A percentile compares a stretch with the other conserved stretches of the same genome.
phyloP scores from a whole-genome alignment of 2,797 vertebrate species.

The Arremon aurantiirostris region DNA sequence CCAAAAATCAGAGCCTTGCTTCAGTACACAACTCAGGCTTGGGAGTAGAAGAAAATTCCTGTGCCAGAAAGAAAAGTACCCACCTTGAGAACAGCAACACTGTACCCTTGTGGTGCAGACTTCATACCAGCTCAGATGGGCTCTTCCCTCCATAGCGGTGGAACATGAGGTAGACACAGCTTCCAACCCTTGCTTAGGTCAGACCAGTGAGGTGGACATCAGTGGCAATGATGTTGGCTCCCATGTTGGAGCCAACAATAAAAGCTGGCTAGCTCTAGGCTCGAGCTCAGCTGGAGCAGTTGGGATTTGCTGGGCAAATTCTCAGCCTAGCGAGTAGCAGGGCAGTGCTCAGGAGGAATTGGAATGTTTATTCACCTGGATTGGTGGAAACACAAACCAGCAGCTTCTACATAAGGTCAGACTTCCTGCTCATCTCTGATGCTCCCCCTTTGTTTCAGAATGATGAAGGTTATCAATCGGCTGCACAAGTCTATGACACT shows the following conservation, averaged over 20 bases:
- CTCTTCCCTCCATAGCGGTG: not conserved
- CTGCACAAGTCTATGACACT: slow-evolving; percentile 86
- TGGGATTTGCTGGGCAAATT: not conserved
- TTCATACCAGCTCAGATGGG: not conserved
- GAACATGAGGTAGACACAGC: not conserved
- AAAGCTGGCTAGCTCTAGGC: not conserved
- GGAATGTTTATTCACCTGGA: not conserved
- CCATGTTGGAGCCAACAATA: not conserved
- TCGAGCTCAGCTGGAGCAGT: not conserved
- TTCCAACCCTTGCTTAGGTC: not conserved
- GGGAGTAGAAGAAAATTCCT: not conserved
- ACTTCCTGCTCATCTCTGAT: not conserved
- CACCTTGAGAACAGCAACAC: not conserved
- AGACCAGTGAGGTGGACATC: not conserved
- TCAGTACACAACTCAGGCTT: not conserved
- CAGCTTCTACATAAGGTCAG: not conserved
- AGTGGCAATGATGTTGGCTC: not conserved
- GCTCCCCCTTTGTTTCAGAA: slow-evolving; percentile 71
- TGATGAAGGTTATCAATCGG: slow-evolving; percentile 91
- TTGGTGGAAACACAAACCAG: not conserved
- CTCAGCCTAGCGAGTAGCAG: not conserved
- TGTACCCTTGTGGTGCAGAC: not conserved
- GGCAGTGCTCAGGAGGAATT: not conserved
- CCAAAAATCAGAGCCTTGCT: not conserved
- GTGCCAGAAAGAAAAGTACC: not conserved